Conservation (phyloP, 2,797 vertebrate genomes). For the Pantherophis vulpinus region DNA sequence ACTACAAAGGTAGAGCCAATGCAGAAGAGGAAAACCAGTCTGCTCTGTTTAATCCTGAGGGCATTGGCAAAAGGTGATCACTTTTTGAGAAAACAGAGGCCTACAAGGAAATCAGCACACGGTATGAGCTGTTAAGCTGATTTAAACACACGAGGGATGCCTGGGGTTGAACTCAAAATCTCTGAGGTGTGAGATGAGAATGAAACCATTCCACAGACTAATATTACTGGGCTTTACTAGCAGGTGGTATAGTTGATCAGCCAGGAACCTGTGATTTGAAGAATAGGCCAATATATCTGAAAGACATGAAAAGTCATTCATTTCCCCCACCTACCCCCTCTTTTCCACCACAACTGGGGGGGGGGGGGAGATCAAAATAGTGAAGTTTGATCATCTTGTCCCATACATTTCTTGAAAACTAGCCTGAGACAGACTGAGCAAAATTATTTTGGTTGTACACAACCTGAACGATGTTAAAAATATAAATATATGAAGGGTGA, state of each 20-base stretch:
- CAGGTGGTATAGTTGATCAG: slow-evolving; percentile 85
- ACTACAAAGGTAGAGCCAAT: slow-evolving; percentile 94
- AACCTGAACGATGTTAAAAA: not conserved
- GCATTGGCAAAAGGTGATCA: slow-evolving; percentile 97
- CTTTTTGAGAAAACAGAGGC: slow-evolving; percentile 92
- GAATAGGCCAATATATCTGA: slow-evolving; percentile 78
- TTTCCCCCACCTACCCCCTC: slow-evolving; percentile 24
- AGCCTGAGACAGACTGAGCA: slow-evolving; percentile 38
- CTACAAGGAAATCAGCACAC: slow-evolving; percentile 94
- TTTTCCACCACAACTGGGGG: slow-evolving; percentile 63
- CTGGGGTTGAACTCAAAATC: slow-evolving; percentile 86
- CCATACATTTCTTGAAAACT: slow-evolving; percentile 47
- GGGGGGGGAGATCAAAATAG: slow-evolving; percentile 24
- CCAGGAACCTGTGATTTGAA: slow-evolving; percentile 83
- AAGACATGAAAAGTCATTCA: slow-evolving; percentile 74
- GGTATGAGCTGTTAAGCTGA: slow-evolving; percentile 93
- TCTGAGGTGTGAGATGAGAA: slow-evolving; percentile 83
- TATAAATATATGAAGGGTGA: not conserved
- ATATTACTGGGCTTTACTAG: slow-evolving; percentile 85
- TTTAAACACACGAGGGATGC: slow-evolving; percentile 92
- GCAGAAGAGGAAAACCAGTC: slow-evolving; percentile 84
- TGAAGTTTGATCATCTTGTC: slow-evolving; percentile 66
- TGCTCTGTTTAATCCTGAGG: slow-evolving; percentile 96
- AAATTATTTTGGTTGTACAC: slow-evolving; percentile 35
- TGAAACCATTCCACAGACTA: slow-evolving; percentile 85